phyloP scores from a whole-genome alignment of 2,797 vertebrate genomes.

The Tadarida brasiliensis region DNA sequence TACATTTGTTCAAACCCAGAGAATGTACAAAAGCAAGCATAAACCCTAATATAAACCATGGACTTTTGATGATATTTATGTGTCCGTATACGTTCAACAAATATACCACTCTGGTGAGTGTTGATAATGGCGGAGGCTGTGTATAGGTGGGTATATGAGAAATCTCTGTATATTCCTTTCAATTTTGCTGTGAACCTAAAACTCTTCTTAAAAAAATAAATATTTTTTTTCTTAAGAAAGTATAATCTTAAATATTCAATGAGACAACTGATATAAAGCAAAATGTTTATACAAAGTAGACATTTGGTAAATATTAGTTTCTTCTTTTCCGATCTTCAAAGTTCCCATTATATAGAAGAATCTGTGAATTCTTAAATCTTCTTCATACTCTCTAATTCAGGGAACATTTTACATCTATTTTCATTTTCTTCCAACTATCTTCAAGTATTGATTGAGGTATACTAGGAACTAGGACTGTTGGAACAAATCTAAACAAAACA shows the following conservation, averaged over 20 bases:
- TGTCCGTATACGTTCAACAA: neutral
- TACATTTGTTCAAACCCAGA: neutral
- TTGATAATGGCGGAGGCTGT: neutral
- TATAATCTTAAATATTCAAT: neutral
- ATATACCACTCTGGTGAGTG: neutral
- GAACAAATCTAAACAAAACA: conserved; percentile 4
- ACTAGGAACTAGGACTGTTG: neutral
- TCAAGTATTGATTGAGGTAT: neutral
- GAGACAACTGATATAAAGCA: neutral
- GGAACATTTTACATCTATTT: neutral
- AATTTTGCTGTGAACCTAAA: neutral
- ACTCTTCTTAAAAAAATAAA: neutral
- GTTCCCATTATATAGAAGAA: neutral
- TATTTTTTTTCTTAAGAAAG: neutral
- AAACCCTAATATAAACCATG: neutral
- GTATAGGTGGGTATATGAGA: neutral
- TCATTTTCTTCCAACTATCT: neutral
- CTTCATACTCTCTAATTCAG: neutral
- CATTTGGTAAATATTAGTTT: neutral
- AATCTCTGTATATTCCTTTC: neutral
- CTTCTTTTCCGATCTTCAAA: neutral
- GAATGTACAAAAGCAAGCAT: neutral
- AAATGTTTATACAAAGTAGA: neutral
- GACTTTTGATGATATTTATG: neutral
- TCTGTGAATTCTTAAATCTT: neutral